phyloP scores from a whole-genome alignment of 1,140 invertebrate genomes.

The Apocrypta bakeri region DNA sequence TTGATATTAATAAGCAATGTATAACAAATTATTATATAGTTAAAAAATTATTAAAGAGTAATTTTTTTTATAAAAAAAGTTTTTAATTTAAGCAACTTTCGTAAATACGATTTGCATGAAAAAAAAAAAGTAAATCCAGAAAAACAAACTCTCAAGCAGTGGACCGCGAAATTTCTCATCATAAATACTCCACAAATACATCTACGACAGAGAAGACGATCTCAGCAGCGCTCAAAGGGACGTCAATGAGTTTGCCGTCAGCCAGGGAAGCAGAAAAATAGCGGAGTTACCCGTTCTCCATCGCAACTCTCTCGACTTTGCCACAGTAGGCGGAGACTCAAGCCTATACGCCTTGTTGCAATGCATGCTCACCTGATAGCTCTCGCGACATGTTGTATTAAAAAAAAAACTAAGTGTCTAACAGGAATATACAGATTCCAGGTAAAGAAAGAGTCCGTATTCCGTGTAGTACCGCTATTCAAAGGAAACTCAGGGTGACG shows the following conservation, averaged over 20 bases:
- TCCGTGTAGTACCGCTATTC: too few relatives aligned
- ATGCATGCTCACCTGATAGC: constrained; percentile 67
- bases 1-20: too few relatives aligned
- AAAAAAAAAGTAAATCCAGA: too few relatives aligned
- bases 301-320: background rate
- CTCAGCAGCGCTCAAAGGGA: constrained; percentile 55
- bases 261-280: constrained; percentile 66
- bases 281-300: background rate
- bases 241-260: constrained; percentile 64
- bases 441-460: background rate
- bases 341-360: constrained; percentile 51
- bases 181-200: background rate
- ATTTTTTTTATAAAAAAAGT: too few relatives aligned
- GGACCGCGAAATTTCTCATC: too few relatives aligned
- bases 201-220: background rate
- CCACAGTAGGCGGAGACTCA: constrained; percentile 15
- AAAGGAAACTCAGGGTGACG: too few relatives aligned
- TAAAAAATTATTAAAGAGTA: too few relatives aligned
- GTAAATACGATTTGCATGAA: too few relatives aligned
- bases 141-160: too few relatives aligned
- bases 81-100: too few relatives aligned
- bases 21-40: too few relatives aligned
- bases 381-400: constrained; percentile 70
- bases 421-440: constrained; percentile 13
- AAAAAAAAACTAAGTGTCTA: constrained; percentile 67